phyloP scores from a whole-genome alignment of 2,113 vertebrate genomes.

The Zosterops japonicus region DNA sequence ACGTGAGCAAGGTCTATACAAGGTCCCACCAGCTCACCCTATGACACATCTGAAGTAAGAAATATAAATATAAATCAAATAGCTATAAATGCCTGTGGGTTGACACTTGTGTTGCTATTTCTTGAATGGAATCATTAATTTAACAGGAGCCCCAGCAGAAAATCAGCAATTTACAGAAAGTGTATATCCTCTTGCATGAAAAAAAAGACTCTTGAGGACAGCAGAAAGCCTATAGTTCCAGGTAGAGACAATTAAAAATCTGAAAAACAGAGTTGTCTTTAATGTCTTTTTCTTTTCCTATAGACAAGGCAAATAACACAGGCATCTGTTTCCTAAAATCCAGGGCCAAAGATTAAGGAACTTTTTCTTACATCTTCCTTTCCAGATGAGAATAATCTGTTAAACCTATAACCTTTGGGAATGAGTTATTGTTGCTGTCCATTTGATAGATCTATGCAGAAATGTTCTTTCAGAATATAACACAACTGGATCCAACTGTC shows the following conservation, averaged over 20 bases:
- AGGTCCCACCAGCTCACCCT: neutral
- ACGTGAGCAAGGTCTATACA: too few species aligned
- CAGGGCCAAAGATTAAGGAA: neutral
- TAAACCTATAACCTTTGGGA: neutral
- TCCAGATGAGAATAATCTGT: neutral
- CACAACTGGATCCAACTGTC: neutral
- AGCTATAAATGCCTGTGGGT: neutral
- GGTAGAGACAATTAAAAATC: neutral
- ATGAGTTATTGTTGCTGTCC: neutral
- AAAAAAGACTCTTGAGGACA: neutral
- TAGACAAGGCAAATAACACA: neutral
- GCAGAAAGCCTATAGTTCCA: neutral
- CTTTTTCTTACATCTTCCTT: neutral
- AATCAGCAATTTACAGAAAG: neutral
- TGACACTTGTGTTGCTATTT: neutral
- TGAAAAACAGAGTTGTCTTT: neutral
- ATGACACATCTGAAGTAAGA: neutral
- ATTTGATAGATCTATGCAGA: neutral
- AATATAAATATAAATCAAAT: neutral
- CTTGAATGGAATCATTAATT: neutral
- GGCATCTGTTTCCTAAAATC: neutral
- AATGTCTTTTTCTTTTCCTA: neutral
- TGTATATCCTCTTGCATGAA: neutral
- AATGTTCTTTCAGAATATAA: neutral
- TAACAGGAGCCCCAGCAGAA: neutral